A percentile compares a stretch with the other conserved stretches of the same genome.
Conservation (phyloP, 2,113 vertebrate genomes). For the Thomomys bottae region DNA sequence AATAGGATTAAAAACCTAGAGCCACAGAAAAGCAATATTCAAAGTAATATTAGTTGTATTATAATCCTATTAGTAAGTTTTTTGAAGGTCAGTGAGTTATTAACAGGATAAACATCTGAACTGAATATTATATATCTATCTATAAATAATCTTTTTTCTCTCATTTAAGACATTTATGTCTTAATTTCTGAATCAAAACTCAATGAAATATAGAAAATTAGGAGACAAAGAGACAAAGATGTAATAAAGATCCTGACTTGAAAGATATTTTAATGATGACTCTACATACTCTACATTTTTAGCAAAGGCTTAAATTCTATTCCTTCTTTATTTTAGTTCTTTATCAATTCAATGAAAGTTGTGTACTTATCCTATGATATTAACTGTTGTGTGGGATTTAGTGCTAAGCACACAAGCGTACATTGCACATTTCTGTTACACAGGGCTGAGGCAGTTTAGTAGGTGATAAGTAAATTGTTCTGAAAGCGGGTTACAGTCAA, state of each 20-base stretch:
- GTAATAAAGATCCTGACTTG: neutral
- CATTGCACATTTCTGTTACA: neutral
- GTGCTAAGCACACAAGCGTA: neutral
- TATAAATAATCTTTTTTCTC: neutral
- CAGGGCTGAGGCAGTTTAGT: neutral
- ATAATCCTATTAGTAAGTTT: no score
- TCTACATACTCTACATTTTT: neutral
- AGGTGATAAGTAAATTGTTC: neutral
- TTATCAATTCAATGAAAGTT: neutral
- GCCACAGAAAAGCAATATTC: neutral
- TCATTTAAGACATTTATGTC: neutral
- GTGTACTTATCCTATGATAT: neutral
- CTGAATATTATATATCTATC: neutral
- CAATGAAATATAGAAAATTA: neutral
- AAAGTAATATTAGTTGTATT: no score
- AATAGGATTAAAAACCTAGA: neutral
- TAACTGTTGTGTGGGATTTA: neutral
- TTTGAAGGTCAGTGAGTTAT: neutral
- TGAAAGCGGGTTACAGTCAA: neutral
- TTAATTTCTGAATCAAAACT: neutral
- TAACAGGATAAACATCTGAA: neutral
- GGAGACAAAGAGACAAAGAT: neutral
- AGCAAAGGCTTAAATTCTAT: neutral
- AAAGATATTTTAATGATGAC: neutral
- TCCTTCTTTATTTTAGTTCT: neutral